These are phyloP conservation scores for Pseudomugil tenellus DNA, from an alignment of 2,797 vertebrate genomes.

Conservation along the genomic window DNA sequence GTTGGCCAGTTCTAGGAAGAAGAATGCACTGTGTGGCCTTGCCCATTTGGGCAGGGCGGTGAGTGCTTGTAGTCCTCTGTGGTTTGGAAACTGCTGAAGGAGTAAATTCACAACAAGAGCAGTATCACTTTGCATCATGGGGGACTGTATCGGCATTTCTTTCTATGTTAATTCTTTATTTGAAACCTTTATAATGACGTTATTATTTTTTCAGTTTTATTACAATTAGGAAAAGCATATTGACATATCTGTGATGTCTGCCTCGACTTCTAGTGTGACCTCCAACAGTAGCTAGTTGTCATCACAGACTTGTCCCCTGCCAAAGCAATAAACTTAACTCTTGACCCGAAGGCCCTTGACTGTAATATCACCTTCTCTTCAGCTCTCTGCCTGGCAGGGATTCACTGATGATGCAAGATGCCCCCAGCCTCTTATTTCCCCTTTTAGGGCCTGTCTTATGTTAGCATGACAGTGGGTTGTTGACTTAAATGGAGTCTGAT, in stretches of 20 bases:
- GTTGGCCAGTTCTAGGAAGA: slow-evolving; percentile 74
- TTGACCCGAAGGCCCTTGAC: slow-evolving; percentile 76
- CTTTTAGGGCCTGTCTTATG: slow-evolving; percentile 62
- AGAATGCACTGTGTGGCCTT: slow-evolving; percentile 77
- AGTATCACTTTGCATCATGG: slow-evolving; percentile 39
- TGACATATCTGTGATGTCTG: slow-evolving; percentile 33
- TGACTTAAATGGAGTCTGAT: slow-evolving; percentile 57
- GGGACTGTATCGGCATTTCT: slow-evolving; percentile 17
- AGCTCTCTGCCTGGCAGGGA: slow-evolving; percentile 59
- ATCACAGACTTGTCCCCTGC: slow-evolving; percentile 70
- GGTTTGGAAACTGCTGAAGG: slow-evolving; percentile 71
- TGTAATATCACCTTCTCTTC: slow-evolving; percentile 72
- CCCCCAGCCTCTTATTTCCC: slow-evolving; percentile 61
- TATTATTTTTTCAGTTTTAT: slow-evolving; percentile 13
- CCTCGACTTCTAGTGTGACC: slow-evolving; percentile 70
- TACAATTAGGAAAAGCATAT: slow-evolving; percentile 36
- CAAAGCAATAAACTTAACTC: slow-evolving; percentile 83
- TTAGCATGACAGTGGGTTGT: slow-evolving; percentile 41
- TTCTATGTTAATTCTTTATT: slow-evolving; percentile 3
- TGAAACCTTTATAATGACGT: slow-evolving; percentile 4
- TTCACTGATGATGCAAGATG: slow-evolving; percentile 67
- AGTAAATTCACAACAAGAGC: slow-evolving; percentile 55
- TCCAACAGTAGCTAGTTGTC: slow-evolving; percentile 79
- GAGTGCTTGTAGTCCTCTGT: slow-evolving; percentile 59
- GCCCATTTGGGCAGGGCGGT: slow-evolving; percentile 70